A percentile compares a stretch with the other conserved stretches of the same genome.
Conservation (phyloP, 2,888 invertebrate genomes). For the Campoletis raptor region DNA sequence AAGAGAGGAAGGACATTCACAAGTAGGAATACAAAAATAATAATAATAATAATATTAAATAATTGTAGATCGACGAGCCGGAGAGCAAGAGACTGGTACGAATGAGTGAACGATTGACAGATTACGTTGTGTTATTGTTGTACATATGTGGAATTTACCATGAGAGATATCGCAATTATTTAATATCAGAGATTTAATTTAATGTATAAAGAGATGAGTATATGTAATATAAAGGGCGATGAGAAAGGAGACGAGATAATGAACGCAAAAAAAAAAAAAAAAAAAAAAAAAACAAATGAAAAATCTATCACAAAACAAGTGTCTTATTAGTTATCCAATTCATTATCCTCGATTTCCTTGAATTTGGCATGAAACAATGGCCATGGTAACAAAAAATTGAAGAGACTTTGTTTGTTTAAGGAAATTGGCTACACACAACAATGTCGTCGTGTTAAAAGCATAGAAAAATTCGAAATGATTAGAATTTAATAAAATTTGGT, state of each 20-base stretch:
- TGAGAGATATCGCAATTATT: constrained; percentile 79
- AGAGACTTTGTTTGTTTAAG: too few species aligned
- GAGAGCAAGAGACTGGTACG: constrained; percentile 68
- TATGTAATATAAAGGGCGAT: constrained; percentile 74
- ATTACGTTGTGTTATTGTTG: constrained; percentile 60
- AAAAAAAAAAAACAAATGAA: constrained; percentile 76
- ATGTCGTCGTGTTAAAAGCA: too few species aligned
- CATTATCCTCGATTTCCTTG: not conserved
- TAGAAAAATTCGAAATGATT: too few species aligned
- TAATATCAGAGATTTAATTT: constrained; percentile 82
- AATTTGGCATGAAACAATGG: not conserved
- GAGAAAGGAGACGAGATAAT: constrained; percentile 68
- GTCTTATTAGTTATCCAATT: not conserved
- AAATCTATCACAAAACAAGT: constrained; percentile 30
- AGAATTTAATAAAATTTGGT: too few species aligned
- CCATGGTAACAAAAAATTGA: not conserved
- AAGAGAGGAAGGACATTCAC: constrained; percentile 18
- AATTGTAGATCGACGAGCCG: constrained; percentile 43
- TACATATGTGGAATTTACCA: constrained; percentile 73
- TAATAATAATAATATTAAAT: constrained; percentile 3
- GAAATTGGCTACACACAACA: too few species aligned
- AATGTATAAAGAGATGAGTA: constrained; percentile 81
- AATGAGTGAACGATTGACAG: constrained; percentile 66
- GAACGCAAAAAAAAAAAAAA: too few species aligned
- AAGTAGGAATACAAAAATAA: constrained; percentile 7